Evolutionary conservation across 2,113 vertebrate species (phyloP), one percentile per base, ranked within the genome.

Genomic region (Genyomyrus donnyi): DNA sequence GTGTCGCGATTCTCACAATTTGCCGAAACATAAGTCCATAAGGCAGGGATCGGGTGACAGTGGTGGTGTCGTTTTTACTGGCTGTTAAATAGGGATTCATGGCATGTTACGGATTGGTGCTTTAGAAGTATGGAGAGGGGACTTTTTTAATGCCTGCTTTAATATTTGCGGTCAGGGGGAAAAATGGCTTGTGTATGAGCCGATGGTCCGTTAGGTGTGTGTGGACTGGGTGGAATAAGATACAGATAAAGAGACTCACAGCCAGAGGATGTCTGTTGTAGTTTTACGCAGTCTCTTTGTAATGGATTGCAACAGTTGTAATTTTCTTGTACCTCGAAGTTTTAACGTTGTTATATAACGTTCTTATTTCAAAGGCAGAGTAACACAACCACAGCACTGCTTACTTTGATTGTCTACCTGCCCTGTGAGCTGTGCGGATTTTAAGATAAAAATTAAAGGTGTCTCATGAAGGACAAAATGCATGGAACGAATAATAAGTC

Each of bases 161-260:
- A 88, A 91, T 80, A 42, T 27, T n/a, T 74, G 84, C 66, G 31
- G 31, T 53, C 31, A 77, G 11, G 48, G n/a, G 80, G 53, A 39
- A 90, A 80, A 3, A 11, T 2, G 15, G 42, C 56, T 87, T 74
- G 66, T 84, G 88, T 90, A 70, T 89, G 89, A 90, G 1, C 27
- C 24, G 84, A 91, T 92, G 95, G 96, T 96, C 96, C 96, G 93
- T 94, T 96, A 95, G 96, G 96, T 95, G 96, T 93, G 90, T 94
- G 92, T 66, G 95, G 95, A 94, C 90, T 92, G 93, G 93, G 91
- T 70, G 90, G 90, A 91, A 86, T 89, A 19, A 6, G 53, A 85
- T 89, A 53, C 31, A 17, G 48, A 35, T 31, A 89, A 53, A 80
- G 84, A 88, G 84, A 27, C 52, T 31, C 88, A 7, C 21, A 89